These are phyloP conservation scores for Ectobius pallidus DNA, from an alignment of 2,888 invertebrate species.

Conservation along the genomic window DNA sequence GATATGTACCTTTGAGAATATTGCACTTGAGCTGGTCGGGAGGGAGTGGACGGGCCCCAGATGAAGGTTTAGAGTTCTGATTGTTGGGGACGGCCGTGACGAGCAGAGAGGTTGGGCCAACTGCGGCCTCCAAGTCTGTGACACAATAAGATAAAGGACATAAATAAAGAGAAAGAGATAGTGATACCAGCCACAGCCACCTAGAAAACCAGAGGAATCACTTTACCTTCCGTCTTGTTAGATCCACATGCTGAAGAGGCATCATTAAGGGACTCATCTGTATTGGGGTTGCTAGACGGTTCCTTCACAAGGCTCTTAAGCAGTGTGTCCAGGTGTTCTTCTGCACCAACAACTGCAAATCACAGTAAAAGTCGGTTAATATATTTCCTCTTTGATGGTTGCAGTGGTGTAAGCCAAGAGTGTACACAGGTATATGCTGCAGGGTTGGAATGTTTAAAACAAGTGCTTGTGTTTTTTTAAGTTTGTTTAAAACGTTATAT, in stretches of 20 bases:
- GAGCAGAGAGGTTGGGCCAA: neutral
- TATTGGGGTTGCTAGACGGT: conserved; percentile 42
- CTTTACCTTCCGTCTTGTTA: conserved; percentile 59
- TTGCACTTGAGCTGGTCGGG: conserved; percentile 94
- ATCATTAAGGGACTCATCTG: conserved; percentile 41
- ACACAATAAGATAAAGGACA: no score
- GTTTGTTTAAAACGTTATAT: no score
- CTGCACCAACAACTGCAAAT: conserved; percentile 50
- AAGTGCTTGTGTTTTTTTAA: no score
- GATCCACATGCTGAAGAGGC: conserved; percentile 50
- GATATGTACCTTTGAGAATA: conserved; percentile 88
- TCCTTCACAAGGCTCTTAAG: conserved; percentile 79
- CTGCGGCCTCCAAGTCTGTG: conserved; percentile 7
- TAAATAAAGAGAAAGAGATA: no score
- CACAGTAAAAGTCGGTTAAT: no score
- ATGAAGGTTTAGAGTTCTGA: conserved; percentile 42
- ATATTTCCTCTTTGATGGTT: no score
- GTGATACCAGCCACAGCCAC: no score
- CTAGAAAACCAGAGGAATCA: no score
- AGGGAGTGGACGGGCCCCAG: conserved; percentile 67
- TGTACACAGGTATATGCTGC: no score
- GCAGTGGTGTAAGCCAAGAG: no score
- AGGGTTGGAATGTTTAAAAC: no score
- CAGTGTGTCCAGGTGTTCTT: conserved; percentile 72
- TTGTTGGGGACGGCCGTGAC: conserved; percentile 37